Percentiles rank a stretch among this genome's conserved stretches.
These are phyloP conservation scores for Marmota monax DNA, from an alignment of 2,113 vertebrate species.

Conservation along the genomic window DNA sequence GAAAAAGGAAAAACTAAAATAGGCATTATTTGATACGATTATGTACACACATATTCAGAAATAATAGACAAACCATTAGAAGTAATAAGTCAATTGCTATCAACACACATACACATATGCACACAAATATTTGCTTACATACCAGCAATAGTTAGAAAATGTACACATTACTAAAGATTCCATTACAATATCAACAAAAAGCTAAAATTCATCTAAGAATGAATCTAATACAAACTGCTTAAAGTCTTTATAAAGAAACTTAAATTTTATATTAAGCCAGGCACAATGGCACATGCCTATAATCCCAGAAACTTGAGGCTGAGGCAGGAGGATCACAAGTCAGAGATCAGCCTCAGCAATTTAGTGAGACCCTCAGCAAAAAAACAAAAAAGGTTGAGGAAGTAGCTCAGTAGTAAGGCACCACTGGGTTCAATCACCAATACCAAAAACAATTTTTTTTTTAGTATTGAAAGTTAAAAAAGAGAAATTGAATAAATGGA, in stretches of 20 bases:
- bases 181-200: neutral
- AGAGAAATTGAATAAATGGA: neutral
- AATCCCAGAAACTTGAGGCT: no score
- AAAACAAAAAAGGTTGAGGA: no score
- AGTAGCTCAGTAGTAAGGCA: no score
- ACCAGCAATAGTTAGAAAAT: neutral
- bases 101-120: neutral
- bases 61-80: neutral
- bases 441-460: no score
- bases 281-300: no score
- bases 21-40: neutral
- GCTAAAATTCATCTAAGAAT: slow-evolving; percentile 3
- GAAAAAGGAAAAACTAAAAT: slow-evolving; percentile 2
- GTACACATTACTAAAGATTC: neutral
- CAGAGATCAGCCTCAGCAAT: no score
- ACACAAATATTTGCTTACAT: neutral
- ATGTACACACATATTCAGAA: neutral
- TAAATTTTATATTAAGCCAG: neutral
- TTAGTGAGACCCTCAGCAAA: no score
- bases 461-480: neutral
- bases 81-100: neutral
- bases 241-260: neutral
- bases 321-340: no score
- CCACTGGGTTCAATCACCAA: no score
- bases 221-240: neutral